Base-by-base conservation (phyloP, 2,113 vertebrate genomes). In the Halichoeres trimaculatus region DNA sequence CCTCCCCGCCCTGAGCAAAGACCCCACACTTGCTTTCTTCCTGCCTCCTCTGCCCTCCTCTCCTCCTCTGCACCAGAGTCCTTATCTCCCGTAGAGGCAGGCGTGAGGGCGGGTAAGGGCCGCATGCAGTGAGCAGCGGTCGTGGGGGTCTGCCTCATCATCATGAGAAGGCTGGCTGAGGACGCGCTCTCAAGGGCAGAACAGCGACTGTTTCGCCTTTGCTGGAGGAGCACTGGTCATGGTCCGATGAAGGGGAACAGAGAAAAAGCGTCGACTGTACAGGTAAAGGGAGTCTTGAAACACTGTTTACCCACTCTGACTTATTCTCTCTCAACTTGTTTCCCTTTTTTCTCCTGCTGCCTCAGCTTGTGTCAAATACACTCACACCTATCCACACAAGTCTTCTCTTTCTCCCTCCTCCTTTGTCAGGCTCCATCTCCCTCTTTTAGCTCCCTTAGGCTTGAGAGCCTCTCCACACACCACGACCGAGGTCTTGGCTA, bases 141-240 rank as follows among this genome's bases (percentile, higher is more conserved):
- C 1, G 40, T 66, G 65, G 74, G 45, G 81, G 79, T 63, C 70
- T 58, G 72, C 70, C 72, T 89, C 79, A 86, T 90, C 90, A 88
- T 70, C 75, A 70, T 67, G 74, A 62, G 58, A 63, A 71, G 76
- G 74, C 72, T 48, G 76, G 66, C 55, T 66, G 69, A 74, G 80
- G 85, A 82, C 40, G 54, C 22, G 11, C 83, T 89, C 79, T 87
- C 90, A 92, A 92, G 92, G 92, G 85, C 89, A 80, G 30, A 64
- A 22, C 68, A 22, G 77, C 83, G 84, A 70, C 80, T 63, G 82
- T 63, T 56, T 66, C 20, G n/a, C 40, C 74, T 70, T 53, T 73
- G 57, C 78, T 57, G 77, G 56, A 69, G 22, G 48, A 70, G 70
- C 63, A 34, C 55, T 23, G 72, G 83, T 85, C 80, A 84, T 24